phyloP scores from a whole-genome alignment of 2,888 invertebrate species.

The Trichopria drosophilae region DNA sequence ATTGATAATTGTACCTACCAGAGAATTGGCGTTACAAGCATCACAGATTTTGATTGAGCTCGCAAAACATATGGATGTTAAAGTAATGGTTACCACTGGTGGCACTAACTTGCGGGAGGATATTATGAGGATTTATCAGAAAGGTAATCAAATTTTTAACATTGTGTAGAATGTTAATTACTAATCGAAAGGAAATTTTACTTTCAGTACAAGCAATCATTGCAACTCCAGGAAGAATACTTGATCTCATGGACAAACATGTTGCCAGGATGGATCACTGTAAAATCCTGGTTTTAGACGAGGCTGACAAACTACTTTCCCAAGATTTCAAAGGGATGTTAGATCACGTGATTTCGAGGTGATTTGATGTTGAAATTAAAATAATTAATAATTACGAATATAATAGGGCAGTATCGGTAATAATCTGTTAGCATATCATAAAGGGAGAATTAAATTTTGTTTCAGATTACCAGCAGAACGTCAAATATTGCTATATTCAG shows the following conservation, averaged over 20 bases:
- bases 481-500: slow-evolving; percentile 97
- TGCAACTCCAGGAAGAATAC: slow-evolving; percentile 98
- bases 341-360: slow-evolving; percentile 89
- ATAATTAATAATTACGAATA: too few relatives aligned
- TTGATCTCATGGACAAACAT: slow-evolving; percentile 99
- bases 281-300: slow-evolving; percentile 95
- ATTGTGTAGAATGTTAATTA: slow-evolving; percentile 4
- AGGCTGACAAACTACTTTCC: slow-evolving; percentile 97
- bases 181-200: too few relatives aligned
- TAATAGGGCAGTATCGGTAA: background rate
- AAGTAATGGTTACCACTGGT: slow-evolving; percentile 99
- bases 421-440: background rate
- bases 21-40: slow-evolving; percentile 98
- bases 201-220: slow-evolving; percentile 92
- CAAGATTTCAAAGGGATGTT: slow-evolving; percentile 99
- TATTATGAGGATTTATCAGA: slow-evolving; percentile 98
- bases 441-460: slow-evolving; percentile 18
- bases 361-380: slow-evolving; percentile 7
- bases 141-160: slow-evolving; percentile 65
- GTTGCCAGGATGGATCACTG: slow-evolving; percentile 93
- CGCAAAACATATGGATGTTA: slow-evolving; percentile 94
- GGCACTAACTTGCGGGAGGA: slow-evolving; percentile 97
- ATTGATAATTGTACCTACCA: slow-evolving; percentile 95
- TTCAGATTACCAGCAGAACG: slow-evolving; percentile 86
- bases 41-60: slow-evolving; percentile 99